Conservation (phyloP, 2,113 vertebrate species). For the Sigmodon hispidus region DNA sequence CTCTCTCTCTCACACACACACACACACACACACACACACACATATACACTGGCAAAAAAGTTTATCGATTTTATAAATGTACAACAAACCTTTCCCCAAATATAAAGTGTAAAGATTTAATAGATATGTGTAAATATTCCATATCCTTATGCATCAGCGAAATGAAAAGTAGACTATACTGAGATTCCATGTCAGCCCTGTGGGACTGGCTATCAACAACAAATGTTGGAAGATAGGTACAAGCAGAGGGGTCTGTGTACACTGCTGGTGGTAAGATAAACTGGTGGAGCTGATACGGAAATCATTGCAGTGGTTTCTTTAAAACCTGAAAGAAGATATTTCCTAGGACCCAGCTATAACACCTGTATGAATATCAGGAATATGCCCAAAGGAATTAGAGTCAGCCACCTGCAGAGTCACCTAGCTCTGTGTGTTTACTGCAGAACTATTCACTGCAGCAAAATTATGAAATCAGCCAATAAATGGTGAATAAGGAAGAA, state of each 20-base stretch:
- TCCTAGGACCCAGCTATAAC: neutral
- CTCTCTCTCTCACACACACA: no score
- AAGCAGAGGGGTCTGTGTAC: neutral
- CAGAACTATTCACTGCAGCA: neutral
- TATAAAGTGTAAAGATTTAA: neutral
- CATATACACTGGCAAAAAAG: no score
- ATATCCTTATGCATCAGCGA: neutral
- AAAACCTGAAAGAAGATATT: neutral
- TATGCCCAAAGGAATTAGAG: neutral
- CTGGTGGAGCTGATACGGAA: neutral
- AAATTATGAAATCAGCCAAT: neutral
- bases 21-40: no score
- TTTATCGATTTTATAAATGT: neutral
- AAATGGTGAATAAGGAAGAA: neutral
- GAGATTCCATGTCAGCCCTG: neutral
- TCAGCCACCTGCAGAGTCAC: no score
- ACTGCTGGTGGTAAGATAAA: neutral
- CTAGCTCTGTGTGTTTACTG: neutral
- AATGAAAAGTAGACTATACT: neutral
- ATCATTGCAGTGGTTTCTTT: neutral
- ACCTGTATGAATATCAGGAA: neutral
- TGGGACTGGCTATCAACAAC: neutral
- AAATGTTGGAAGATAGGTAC: neutral
- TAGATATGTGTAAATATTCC: neutral
- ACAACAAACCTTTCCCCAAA: neutral